Percentiles rank a stretch among this genome's conserved stretches.
Evolutionary conservation across 2,797 vertebrate genomes (phyloP).

Genomic region (Stomatorhinus walkeri): DNA sequence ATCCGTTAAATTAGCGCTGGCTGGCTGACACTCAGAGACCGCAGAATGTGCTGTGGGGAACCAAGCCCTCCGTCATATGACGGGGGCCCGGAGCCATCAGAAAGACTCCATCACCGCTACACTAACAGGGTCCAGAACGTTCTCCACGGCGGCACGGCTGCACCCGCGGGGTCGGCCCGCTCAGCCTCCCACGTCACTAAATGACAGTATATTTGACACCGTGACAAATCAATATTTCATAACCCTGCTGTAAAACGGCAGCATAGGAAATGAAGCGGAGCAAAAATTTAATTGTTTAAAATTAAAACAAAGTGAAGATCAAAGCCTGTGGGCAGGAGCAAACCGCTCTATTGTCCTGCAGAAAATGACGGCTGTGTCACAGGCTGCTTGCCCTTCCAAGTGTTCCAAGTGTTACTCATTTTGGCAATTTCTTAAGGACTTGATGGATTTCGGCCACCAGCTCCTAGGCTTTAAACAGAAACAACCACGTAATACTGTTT

Average conservation of each 20-base stretch:
- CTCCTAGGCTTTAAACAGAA: not conserved
- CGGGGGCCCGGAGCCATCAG: not conserved
- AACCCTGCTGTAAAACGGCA: slow-evolving; percentile 16
- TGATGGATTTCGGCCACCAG: not conserved
- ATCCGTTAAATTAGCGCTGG: not conserved
- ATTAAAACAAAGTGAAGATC: not conserved
- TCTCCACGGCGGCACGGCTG: not conserved
- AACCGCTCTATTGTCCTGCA: not conserved
- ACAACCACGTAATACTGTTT: not conserved
- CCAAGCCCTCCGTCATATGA: not conserved
- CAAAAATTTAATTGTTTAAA: too few relatives aligned
- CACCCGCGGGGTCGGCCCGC: not conserved
- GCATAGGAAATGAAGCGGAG: not conserved
- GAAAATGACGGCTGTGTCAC: not conserved
- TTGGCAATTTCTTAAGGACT: not conserved
- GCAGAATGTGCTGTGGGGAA: not conserved
- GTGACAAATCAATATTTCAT: not conserved
- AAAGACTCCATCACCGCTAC: not conserved
- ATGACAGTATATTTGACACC: not conserved
- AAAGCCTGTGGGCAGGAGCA: not conserved
- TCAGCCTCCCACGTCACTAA: not conserved
- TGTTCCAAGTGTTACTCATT: not conserved
- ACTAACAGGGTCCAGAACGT: not conserved
- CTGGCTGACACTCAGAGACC: not conserved
- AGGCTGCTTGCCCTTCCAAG: not conserved